Base-by-base conservation (phyloP, 2,888 invertebrate species). In the Spodoptera littoralis region DNA sequence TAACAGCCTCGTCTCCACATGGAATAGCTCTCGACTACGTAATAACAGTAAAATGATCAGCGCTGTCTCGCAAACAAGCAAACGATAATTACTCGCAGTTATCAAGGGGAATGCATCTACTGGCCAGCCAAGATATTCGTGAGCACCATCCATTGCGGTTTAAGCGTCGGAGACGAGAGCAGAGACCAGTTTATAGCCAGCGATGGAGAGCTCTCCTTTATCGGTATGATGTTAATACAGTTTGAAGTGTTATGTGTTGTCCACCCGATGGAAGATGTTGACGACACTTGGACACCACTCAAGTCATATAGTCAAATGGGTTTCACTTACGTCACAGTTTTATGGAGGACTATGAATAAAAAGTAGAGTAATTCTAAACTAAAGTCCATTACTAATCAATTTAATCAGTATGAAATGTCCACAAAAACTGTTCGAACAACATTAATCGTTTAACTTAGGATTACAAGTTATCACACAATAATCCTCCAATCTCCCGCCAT, bases 41-140 rank as follows among this genome's bases (percentile, higher is more conserved):
- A 60, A 70, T 70, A 75, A 73, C 77, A 75, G 58, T 77, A 60
- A 60, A 74, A 77, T 76, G 63, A 75, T 77, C 60, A 73, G 51
- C 52, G 61, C 54, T 60, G 59, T 55, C 52, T 74, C 41, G 45
- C 55, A 52, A 77, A 70, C 75, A 60, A 65, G 60, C 70, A 42
- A 74, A 62, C 65, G 57, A 64, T 76, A 74, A 78, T 67, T 65
- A 61, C 61, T 58, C 58, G 57, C 71, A 78, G 61, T 56, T 76
- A 70, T 76, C 59, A 70, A 70, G 49, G 43, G 18, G 51, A 27
- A 22, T 60, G 69, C 70, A 63, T 49, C 63, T 52, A 12, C 59
- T 59, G 63, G 43, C 53, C 24, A 46, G 24, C 53, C 46, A 43
- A 57, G 76, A 75, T 75, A 65, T 41, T 50, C 59, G 46, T 24